A percentile compares a stretch with the other conserved stretches of the same genome.
Evolutionary conservation across 1,140 invertebrate genomes (phyloP).

Genomic region (Drosophila cardini): DNA sequence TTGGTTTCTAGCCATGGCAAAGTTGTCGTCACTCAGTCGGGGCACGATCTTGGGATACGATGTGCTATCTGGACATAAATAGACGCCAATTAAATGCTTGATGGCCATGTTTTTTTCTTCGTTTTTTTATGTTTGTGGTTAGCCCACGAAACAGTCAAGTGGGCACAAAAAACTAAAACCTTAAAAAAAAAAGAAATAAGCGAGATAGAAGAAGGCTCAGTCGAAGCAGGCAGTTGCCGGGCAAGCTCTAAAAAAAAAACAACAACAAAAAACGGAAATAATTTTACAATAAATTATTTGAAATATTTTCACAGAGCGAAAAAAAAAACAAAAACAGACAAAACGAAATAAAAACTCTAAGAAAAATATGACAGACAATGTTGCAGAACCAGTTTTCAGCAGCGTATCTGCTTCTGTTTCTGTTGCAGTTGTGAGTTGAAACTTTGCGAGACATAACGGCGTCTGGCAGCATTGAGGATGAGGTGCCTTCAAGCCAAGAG

Average conservation of each 20-base stretch:
- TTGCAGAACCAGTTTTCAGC: slow-evolving; percentile 50
- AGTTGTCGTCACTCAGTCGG: slow-evolving; percentile 68
- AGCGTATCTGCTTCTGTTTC: slow-evolving; percentile 10
- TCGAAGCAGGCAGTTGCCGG: slow-evolving; percentile 19
- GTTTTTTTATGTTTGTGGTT: slow-evolving; percentile 21
- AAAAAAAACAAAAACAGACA: slow-evolving; percentile 12
- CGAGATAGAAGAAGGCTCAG: slow-evolving; percentile 10
- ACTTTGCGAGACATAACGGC: slow-evolving; percentile 74
- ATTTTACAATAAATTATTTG: slow-evolving; percentile 80
- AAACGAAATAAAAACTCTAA: slow-evolving; percentile 31
- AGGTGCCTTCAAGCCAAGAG: slow-evolving; percentile 21
- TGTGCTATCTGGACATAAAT: slow-evolving; percentile 81
- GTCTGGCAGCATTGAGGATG: slow-evolving; percentile 54
- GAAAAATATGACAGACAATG: slow-evolving; percentile 56
- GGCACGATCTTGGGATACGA: slow-evolving; percentile 66
- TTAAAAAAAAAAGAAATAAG: slow-evolving; percentile 6
- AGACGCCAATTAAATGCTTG: slow-evolving; percentile 80
- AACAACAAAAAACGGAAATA: slow-evolving; percentile 65
- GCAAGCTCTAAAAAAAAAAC: slow-evolving; percentile 6
- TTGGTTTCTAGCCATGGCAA: not conserved
- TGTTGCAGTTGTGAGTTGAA: slow-evolving; percentile 29
- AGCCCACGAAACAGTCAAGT: slow-evolving; percentile 26
- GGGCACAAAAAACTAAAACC: not conserved
- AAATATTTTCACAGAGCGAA: slow-evolving; percentile 43
- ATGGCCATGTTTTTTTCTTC: slow-evolving; percentile 52